Base-by-base conservation (phyloP, 2,113 vertebrate genomes). In the Sceloporus undulatus region DNA sequence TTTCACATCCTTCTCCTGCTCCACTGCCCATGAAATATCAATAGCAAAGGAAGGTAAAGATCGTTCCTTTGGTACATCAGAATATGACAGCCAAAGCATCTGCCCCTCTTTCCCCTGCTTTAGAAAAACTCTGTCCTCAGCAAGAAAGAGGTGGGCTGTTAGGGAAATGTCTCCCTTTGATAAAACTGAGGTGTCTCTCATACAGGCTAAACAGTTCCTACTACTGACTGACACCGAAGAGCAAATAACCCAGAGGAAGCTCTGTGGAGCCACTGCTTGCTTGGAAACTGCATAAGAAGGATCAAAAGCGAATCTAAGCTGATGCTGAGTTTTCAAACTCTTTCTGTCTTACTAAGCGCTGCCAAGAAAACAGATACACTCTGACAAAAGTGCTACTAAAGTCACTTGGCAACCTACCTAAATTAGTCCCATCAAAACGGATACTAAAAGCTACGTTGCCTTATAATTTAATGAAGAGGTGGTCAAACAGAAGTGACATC, bases 61-160 rank as follows among this genome's bases (percentile, higher is more conserved):
- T 97, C 98, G 98, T 98, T 98, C 98, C 98, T 97, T 92, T 93
- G 96, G 98, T 97, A 92, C 97, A 97, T 91, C 96, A 95, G 94
- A 90, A 98, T 86, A 96, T 96, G 97, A 97, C 96, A 95, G 90
- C 91, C 92, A 93, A 96, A 95, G 92, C 95, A 97, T 94, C 94
- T 96, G 96, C 95, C 95, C 89, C 94, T 96, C 95, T 95, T 89
- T 18, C 91, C 85, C 75, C 94, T 91, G 93, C 95, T 89, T 92
- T 93, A 38, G 90, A 95, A 90, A 93, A 73, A 90, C 95, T 90
- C 89, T 90, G n/a, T 92, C 94, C 95, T 96, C 95, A 92, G 80
- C 89, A 93, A 91, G 91, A 71, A 91, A 89, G 88, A 92, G 89
- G 87, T 83, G 87, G 4, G 79, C 90, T 88, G 94, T 83, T 91